Conservation (phyloP, 2,797 vertebrate genomes). For the Catostomus latipinnis region DNA sequence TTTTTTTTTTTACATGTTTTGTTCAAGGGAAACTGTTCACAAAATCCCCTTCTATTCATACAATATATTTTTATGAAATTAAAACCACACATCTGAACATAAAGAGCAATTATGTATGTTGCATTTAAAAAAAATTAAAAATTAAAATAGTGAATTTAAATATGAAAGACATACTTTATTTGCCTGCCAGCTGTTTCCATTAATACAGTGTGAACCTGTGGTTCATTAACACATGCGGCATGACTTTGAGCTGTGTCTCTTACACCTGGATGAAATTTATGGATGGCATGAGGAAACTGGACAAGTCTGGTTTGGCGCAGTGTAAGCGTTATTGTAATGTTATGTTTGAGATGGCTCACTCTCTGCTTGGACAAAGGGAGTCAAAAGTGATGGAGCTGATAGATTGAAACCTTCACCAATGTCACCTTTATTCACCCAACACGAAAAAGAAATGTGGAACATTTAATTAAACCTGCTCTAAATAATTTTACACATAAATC, state of each 20-base stretch:
- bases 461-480: background rate
- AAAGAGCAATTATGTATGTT: background rate
- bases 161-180: background rate
- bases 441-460: slow-evolving; percentile 7
- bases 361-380: slow-evolving; percentile 54
- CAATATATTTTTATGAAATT: no score
- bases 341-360: slow-evolving; percentile 64
- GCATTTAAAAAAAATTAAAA: no score
- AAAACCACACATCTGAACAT: background rate
- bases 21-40: slow-evolving; percentile 3
- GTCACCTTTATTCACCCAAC: slow-evolving; percentile 15
- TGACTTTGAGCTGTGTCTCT: slow-evolving; percentile 65
- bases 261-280: slow-evolving; percentile 60
- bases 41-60: background rate
- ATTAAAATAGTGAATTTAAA: background rate
- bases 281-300: slow-evolving; percentile 59
- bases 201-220: background rate
- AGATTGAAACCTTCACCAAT: slow-evolving; percentile 47
- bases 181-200: slow-evolving; percentile 45
- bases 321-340: slow-evolving; percentile 71
- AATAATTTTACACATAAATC: background rate
- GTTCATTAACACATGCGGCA: slow-evolving; percentile 8
- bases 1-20: slow-evolving; percentile 12
- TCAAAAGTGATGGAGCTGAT: slow-evolving; percentile 51
- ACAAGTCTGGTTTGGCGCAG: slow-evolving; percentile 67